These are phyloP conservation scores for Mormyrus lacerda DNA, from an alignment of 2,113 vertebrate genomes.

Conservation along the genomic window DNA sequence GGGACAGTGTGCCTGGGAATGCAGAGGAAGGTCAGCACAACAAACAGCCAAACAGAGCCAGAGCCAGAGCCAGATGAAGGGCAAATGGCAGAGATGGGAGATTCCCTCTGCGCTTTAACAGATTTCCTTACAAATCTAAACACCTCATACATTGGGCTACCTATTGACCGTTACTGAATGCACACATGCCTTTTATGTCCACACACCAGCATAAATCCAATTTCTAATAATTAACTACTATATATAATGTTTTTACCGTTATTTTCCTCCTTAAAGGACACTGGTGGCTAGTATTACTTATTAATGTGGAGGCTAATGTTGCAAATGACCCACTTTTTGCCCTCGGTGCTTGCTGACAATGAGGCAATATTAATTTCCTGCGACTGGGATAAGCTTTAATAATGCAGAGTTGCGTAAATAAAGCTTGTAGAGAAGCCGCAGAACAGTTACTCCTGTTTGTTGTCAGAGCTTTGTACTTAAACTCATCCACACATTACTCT, in stretches of 20 bases:
- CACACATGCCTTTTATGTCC: not conserved
- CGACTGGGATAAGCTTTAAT: slow-evolving; percentile 20
- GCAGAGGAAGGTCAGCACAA: not conserved
- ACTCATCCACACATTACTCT: not conserved
- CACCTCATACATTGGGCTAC: not conserved
- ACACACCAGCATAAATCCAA: not conserved
- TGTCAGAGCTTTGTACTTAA: not conserved
- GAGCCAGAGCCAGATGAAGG: not conserved
- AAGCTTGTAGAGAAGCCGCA: not conserved
- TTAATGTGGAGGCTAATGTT: slow-evolving; percentile 28
- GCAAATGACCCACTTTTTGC: slow-evolving; percentile 12
- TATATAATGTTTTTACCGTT: not conserved
- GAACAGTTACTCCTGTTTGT: not conserved
- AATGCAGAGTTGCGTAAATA: slow-evolving; percentile 19
- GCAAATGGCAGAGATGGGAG: not conserved
- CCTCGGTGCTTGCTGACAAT: not conserved
- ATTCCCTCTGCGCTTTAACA: not conserved
- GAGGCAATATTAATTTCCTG: slow-evolving; percentile 21
- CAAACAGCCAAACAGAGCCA: not conserved
- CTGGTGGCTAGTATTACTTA: slow-evolving; percentile 20
- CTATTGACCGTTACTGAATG: not conserved
- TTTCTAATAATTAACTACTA: not conserved
- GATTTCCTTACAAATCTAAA: not conserved
- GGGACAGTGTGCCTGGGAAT: not conserved
- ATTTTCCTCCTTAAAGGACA: slow-evolving; percentile 23